Base-by-base conservation (phyloP, 2,797 vertebrate species). In the Eulemur albifrons region DNA sequence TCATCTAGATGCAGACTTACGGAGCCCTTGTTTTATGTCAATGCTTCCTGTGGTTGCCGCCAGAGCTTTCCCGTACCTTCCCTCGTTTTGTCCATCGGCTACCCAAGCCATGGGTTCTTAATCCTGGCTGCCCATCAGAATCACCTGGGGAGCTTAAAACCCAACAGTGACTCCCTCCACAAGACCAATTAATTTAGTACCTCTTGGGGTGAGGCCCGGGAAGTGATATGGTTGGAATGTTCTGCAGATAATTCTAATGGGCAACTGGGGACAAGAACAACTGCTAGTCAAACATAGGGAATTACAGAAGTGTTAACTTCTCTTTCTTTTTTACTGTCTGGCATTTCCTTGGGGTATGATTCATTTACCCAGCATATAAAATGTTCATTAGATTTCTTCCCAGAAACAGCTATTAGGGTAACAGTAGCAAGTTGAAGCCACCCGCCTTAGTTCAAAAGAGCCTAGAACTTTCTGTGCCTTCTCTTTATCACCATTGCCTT, bases 191-290 rank as follows among this genome's bases (percentile, higher is more conserved):
- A 54, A 30, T 35, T 90, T 50, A n/a, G 54, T 21, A 72, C 57
- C 9, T 87, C 23, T 72, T 32, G 30, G 18, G n/a, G 18, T 27
- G 13, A 87, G 48, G 30, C 20, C 69, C 59, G 76, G 43, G 59
- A 86, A 79, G 0, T 25, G 32, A 48, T 32, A 48, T 17, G 25
- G 35, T 54, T 83, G 85, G 35, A 88, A 88, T 23, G 4, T 8
- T 54, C 7, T 63, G 25, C 38, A 77, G 52, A 30, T 40, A 79
- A 70, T 57, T 88, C 45, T 95, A 59, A 75, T 69, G 48, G 86
- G 13, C 23, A 67, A 40, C 25, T n/a, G 5, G 12, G n/a, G n/a
- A 35, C 5, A 67, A 87, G 70, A 81, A 61, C 4, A 63, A 40
- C 10, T 30, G 45, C 12, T 27, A 32, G 9, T 38, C 52, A 95